Conservation (phyloP, 2,888 invertebrate species). For the Campoplex capitator region DNA sequence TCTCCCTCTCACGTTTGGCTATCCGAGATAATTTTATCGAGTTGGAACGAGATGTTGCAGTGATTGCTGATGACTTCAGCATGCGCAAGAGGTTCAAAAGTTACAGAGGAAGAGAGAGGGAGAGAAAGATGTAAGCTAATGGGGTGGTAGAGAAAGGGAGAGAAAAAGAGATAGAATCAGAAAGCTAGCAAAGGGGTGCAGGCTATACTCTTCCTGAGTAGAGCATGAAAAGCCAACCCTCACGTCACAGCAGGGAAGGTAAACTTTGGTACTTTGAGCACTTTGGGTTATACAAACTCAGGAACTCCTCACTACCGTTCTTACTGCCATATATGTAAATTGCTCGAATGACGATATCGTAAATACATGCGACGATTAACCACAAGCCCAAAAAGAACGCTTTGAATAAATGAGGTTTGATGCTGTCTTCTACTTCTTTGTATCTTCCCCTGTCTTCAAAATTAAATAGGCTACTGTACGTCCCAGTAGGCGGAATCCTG, state of each 20-base stretch:
- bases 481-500: not conserved
- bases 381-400: constrained; percentile 27
- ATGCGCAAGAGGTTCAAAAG: constrained; percentile 40
- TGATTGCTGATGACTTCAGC: constrained; percentile 64
- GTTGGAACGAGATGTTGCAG: constrained; percentile 64
- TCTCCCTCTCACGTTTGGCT: constrained; percentile 66
- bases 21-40: constrained; percentile 75
- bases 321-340: constrained; percentile 56
- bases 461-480: not conserved
- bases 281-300: constrained; percentile 58
- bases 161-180: not conserved
- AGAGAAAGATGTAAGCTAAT: constrained; percentile 17
- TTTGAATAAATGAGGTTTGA: not conserved
- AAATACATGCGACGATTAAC: constrained; percentile 55
- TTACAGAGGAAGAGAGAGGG: not conserved
- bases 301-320: constrained; percentile 11
- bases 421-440: not conserved
- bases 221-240: constrained; percentile 52
- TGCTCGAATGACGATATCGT: constrained; percentile 46
- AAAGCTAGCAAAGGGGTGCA: not conserved
- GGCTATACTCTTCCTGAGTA: constrained; percentile 19
- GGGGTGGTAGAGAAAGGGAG: constrained; percentile 20
- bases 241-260: constrained; percentile 45
- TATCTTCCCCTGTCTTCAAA: not conserved
- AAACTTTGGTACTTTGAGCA: constrained; percentile 64